Conservation (phyloP, 2,113 vertebrate genomes). For the Columba janthina region DNA sequence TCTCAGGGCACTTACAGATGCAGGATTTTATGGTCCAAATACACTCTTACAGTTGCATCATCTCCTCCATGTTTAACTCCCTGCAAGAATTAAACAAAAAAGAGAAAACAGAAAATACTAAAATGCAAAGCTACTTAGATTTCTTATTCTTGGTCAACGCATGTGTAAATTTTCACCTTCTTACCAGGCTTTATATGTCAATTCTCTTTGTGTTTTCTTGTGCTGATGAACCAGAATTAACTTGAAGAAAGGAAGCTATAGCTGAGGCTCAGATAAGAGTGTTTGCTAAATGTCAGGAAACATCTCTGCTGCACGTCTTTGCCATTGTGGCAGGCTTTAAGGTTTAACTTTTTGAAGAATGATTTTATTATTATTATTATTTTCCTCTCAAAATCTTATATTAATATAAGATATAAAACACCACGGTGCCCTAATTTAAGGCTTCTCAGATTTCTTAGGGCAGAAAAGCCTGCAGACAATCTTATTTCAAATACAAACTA, state of each 20-base stretch:
- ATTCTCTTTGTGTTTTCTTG: not conserved
- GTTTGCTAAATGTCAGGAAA: not conserved
- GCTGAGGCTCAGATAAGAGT: not conserved
- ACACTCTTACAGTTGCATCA: fast-evolving
- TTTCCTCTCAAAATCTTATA: not conserved
- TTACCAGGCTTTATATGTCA: not conserved
- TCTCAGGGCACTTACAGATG: not conserved
- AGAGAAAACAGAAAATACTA: not conserved
- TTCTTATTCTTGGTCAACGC: not conserved
- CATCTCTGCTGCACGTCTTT: not conserved
- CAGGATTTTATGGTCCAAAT: not conserved
- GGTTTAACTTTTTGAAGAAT: not conserved
- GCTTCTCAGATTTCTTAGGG: not conserved
- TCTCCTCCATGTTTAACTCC: not conserved
- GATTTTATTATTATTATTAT: not conserved
- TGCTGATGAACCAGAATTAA: not conserved
- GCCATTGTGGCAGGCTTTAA: not conserved
- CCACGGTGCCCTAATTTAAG: not conserved
- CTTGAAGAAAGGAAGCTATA: not conserved
- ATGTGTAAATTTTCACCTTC: not conserved
- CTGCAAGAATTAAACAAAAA: not conserved
- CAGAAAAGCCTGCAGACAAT: not conserved
- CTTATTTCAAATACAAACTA: not conserved
- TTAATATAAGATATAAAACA: not conserved
- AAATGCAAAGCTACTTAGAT: not conserved